Evolutionary conservation across 2,888 invertebrate genomes (phyloP), one percentile per base, ranked within the genome.

Genomic region (Pegoplata infirma): DNA sequence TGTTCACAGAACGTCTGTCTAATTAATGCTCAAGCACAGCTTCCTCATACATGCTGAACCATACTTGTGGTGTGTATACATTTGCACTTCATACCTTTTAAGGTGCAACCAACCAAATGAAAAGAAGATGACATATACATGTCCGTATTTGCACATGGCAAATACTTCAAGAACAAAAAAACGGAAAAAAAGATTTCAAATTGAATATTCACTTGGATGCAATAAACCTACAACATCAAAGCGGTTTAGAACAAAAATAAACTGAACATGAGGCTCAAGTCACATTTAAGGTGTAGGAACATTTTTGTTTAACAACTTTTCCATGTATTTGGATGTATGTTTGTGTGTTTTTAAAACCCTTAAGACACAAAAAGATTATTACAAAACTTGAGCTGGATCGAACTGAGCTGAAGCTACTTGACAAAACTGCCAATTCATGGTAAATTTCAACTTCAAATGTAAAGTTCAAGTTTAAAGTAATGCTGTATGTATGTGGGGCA

Each of bases 361-460:
- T 63, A 46, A 63, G 32, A 49, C 55, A 56, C 16, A 53, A 36
- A 49, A 21, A 66, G 19, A 51, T 44, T 19, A 66, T 66, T 66
- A 28, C 28, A 66, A 46, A 59, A 67, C 51, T 53, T 25, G 14
- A 49, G 32, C 49, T n/a, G n/a, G n/a, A n/a, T n/a, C n/a, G n/a
- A n/a, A n/a, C n/a, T n/a, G n/a, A n/a, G n/a, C n/a, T n/a, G n/a
- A 28, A 51, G 55, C 61, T 77, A 64, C 77, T 77, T 77, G 78
- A 78, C 64, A 78, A 77, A 78, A 74, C 68, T 78, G 78, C 69
- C 78, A 78, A 77, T 73, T 77, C 73, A 68, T 64, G 56, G 68
- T 49, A 66, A 66, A 59, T 46, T 55, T 63, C 47, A 64, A 64
- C 51, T 44, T 51, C 12, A 51, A 49, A 49, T 63, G 56, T 40